phyloP scores from a whole-genome alignment of 2,888 invertebrate genomes.

The Synergus umbraculus region DNA sequence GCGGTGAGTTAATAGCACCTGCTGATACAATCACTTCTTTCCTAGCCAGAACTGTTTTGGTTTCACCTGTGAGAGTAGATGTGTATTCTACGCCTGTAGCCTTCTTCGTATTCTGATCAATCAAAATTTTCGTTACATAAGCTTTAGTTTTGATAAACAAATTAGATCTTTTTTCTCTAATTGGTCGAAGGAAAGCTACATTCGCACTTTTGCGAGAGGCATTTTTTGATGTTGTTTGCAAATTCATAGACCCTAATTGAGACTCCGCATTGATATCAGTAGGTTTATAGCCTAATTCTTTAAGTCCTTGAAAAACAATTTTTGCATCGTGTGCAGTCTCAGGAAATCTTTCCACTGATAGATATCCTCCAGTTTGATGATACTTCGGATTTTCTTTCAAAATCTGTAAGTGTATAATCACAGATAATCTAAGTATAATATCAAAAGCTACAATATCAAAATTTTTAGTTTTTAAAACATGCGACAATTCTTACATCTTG shows the following conservation, averaged over 20 bases:
- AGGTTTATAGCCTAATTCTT: slow-evolving; percentile 81
- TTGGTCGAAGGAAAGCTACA: slow-evolving; percentile 82
- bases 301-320: slow-evolving; percentile 80
- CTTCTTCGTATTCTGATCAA: background rate
- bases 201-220: slow-evolving; percentile 82
- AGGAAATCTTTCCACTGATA: slow-evolving; percentile 82
- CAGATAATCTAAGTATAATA: too few relatives aligned
- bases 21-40: slow-evolving; percentile 79
- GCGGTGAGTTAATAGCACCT: slow-evolving; percentile 78
- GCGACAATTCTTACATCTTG: slow-evolving; percentile 20
- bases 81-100: slow-evolving; percentile 74
- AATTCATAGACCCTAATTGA: slow-evolving; percentile 81
- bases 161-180: slow-evolving; percentile 78
- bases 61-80: slow-evolving; percentile 63
- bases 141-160: slow-evolving; percentile 75
- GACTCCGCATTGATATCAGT: slow-evolving; percentile 80
- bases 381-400: slow-evolving; percentile 75
- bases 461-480: too few relatives aligned
- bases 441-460: too few relatives aligned
- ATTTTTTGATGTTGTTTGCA: slow-evolving; percentile 81
- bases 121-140: background rate
- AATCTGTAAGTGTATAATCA: slow-evolving; percentile 51
- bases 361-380: slow-evolving; percentile 82
- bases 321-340: slow-evolving; percentile 81
- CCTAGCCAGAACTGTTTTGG: slow-evolving; percentile 69